Base-by-base conservation (phyloP, 2,888 invertebrate genomes). In the Hemicrepidius hirtus region DNA sequence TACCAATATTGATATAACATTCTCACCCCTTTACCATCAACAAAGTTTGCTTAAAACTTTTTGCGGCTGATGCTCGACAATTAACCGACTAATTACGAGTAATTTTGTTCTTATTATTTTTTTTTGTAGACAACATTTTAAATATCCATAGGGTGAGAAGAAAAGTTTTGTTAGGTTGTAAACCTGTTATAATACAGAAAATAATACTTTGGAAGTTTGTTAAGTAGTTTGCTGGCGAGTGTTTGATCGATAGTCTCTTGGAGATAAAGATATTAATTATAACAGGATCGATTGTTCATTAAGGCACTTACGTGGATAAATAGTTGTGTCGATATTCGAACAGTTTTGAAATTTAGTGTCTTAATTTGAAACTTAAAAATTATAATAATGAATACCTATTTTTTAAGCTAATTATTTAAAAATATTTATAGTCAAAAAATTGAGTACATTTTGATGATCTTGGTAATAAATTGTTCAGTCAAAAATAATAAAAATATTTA, bases 1-100 rank as follows among this genome's bases (percentile, higher is more conserved):
- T 59, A 64, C 67, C 67, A 78, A 77, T 79, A 79, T 80, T 80
- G 76, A 75, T 77, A 76, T 68, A 79, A 55, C 71, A 60, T 60
- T n/a, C 55, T 49, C 28, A 66, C 67, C 55, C n/a, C 49, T 59
- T 65, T 60, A 66, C 59, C 32, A n/a, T 41, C 13, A n/a, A n/a
- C 7, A 32, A 28, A 44, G 59, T 68, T 63, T 35, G 16, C 50
- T 40, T 24, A 57, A 46, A 53, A n/a, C 53, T 68, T 68, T 62
- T 68, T 68, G 46, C 67, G 21, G 28, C 13, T 12, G 49, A 40
- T 16, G 53, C 63, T 53, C 55, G 37, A 24, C 66, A 74, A 76
- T 72, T 72, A 70, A 53, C 62, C 74, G 68, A 49, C 74, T 76
- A 76, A 76, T 76, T 76, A 53, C 49, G 18, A 53, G 28, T 53